These are phyloP conservation scores for Elymnias hypermnestra DNA, from an alignment of 1,140 invertebrate species.

Conservation along the genomic window DNA sequence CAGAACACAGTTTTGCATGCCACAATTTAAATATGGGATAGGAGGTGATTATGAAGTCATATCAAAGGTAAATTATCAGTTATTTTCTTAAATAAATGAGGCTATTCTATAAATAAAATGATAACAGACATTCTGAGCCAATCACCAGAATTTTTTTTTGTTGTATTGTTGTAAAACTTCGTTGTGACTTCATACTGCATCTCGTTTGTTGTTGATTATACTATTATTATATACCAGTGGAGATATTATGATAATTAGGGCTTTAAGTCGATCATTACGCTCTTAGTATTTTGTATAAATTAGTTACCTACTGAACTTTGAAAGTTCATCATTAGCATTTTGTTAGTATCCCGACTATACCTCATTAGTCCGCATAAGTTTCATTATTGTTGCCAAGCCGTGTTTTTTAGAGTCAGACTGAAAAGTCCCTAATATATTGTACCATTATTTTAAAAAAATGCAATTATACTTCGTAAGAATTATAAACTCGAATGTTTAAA, in stretches of 20 bases:
- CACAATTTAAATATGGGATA: slow-evolving; percentile 44
- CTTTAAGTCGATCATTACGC: slow-evolving; percentile 62
- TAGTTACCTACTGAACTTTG: slow-evolving; percentile 72
- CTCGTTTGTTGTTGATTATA: slow-evolving; percentile 47
- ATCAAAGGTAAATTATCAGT: slow-evolving; percentile 13
- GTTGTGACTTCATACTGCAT: slow-evolving; percentile 22
- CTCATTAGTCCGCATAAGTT: slow-evolving; percentile 62
- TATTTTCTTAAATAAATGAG: background rate
- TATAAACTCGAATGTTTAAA: no score
- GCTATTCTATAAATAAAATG: no score
- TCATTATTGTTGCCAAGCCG: slow-evolving; percentile 23
- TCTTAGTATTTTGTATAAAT: slow-evolving; percentile 57
- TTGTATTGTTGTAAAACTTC: no score
- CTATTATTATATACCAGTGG: slow-evolving; percentile 61
- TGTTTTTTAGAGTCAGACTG: no score
- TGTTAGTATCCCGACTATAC: slow-evolving; percentile 52
- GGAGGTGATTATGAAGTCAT: slow-evolving; percentile 23
- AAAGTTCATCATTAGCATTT: slow-evolving; percentile 61
- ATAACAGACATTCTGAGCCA: no score
- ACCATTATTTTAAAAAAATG: no score
- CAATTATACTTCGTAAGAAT: no score
- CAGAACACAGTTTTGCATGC: slow-evolving; percentile 47
- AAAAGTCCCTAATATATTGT: no score
- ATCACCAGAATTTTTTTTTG: no score
- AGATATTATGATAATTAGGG: slow-evolving; percentile 56